Conservation (phyloP, 2,797 vertebrate species). For the Protosalanx chinensis region DNA sequence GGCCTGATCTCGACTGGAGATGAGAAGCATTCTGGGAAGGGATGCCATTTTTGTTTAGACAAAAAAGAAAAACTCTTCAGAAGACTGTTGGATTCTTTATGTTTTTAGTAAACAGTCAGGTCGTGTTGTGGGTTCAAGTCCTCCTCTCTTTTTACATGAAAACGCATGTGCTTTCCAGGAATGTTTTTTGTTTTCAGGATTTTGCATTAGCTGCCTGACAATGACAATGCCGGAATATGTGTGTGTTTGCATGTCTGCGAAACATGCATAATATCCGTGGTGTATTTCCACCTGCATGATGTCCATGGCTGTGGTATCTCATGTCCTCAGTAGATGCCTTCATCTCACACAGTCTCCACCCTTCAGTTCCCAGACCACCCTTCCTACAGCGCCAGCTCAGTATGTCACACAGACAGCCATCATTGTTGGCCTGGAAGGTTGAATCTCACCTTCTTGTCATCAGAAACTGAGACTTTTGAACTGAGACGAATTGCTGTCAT, state of each 20-base stretch:
- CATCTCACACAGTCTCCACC: slow-evolving; percentile 8
- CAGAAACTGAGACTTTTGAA: slow-evolving; percentile 45
- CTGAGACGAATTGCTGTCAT: slow-evolving; percentile 38
- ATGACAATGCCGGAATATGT: not conserved
- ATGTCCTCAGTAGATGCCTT: not conserved
- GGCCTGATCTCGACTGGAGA: slow-evolving; percentile 51
- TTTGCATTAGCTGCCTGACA: no score
- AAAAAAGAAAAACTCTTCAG: no score
- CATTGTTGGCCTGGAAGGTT: not conserved
- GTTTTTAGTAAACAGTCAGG: not conserved
- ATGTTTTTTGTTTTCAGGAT: no score
- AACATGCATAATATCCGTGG: no score
- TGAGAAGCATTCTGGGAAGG: slow-evolving; percentile 68
- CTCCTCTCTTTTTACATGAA: no score
- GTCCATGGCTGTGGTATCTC: not conserved
- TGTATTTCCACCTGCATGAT: not conserved
- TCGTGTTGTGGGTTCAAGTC: no score
- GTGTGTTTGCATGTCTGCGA: slow-evolving; percentile 20
- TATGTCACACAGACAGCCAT: not conserved
- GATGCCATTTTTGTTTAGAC: slow-evolving; percentile 21
- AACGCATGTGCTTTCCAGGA: no score
- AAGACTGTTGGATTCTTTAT: not conserved
- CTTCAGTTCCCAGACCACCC: slow-evolving; percentile 7
- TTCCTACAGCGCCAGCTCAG: no score
- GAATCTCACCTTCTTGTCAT: slow-evolving; percentile 20